Evolutionary conservation across 2,113 vertebrate species (phyloP).

Genomic region (Typhlomys cinereus): DNA sequence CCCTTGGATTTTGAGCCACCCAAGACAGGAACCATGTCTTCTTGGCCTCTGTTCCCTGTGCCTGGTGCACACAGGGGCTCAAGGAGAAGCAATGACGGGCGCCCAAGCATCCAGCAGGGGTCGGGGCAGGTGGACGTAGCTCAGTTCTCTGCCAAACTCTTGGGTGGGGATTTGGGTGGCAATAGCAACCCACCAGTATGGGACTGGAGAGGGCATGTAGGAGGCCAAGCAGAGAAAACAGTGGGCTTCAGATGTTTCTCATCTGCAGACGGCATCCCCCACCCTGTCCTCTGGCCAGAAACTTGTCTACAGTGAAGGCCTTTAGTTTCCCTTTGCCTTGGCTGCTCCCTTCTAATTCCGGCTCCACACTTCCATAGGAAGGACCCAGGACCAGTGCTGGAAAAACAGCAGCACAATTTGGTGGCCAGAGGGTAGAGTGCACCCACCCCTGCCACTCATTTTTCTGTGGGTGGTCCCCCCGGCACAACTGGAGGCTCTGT

Average conservation of each 20-base stretch:
- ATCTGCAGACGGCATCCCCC: not conserved
- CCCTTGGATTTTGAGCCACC: not conserved
- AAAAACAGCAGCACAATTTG: not conserved
- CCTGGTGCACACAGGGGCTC: not conserved
- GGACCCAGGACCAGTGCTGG: not conserved
- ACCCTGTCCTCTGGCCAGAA: not conserved
- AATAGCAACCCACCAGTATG: not conserved
- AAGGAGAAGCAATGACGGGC: not conserved
- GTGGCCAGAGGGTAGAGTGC: not conserved
- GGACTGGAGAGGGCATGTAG: not conserved
- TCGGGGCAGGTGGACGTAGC: not conserved
- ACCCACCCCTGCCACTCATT: not conserved
- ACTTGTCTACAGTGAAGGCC: not conserved
- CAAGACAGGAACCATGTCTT: not conserved
- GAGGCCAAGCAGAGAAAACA: not conserved
- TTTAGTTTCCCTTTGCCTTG: not conserved
- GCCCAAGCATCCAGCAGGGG: not conserved
- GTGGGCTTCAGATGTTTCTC: not conserved
- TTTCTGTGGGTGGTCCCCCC: not conserved
- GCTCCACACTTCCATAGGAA: not conserved
- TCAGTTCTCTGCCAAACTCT: not conserved
- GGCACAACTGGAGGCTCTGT: not conserved
- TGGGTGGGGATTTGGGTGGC: not conserved
- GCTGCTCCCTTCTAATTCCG: not conserved
- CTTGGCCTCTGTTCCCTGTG: not conserved